Percentiles rank a stretch among this genome's conserved stretches.
phyloP scores from a whole-genome alignment of 2,888 invertebrate species.

The Oconnorella tubifera region DNA sequence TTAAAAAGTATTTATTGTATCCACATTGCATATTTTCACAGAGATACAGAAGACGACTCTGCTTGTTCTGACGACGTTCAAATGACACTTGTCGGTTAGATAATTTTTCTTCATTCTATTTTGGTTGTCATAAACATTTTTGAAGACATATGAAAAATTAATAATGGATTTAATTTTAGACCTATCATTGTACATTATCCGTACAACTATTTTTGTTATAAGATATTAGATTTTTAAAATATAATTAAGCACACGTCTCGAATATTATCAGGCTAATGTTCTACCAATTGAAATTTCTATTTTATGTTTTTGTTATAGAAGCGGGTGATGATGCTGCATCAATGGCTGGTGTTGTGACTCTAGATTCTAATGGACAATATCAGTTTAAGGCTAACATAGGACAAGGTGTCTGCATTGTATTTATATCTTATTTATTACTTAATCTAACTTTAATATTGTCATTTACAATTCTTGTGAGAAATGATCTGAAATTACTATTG shows the following conservation, averaged over 20 bases:
- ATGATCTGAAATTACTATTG: neutral
- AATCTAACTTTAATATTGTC: too few relatives aligned
- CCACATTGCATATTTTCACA: too few relatives aligned
- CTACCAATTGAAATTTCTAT: neutral
- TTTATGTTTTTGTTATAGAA: neutral
- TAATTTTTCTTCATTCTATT: neutral
- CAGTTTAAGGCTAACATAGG: constrained; percentile 14
- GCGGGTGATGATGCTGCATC: neutral
- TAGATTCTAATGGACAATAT: constrained; percentile 16
- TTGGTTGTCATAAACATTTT: neutral
- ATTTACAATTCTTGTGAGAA: too few relatives aligned
- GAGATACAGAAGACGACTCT: neutral
- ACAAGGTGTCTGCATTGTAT: constrained; percentile 7
- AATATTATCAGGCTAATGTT: too few relatives aligned
- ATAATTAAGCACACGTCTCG: too few relatives aligned
- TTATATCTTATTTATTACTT: too few relatives aligned
- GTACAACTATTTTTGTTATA: too few relatives aligned
- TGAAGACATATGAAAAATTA: too few relatives aligned
- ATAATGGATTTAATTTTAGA: too few relatives aligned
- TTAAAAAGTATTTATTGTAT: too few relatives aligned
- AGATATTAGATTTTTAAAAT: too few relatives aligned
- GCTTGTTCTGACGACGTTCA: neutral
- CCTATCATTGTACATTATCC: too few relatives aligned
- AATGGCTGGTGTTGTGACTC: neutral
- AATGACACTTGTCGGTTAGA: neutral